Evolutionary conservation across 2,888 invertebrate species (phyloP).

Genomic region (Cremastinae sp.): DNA sequence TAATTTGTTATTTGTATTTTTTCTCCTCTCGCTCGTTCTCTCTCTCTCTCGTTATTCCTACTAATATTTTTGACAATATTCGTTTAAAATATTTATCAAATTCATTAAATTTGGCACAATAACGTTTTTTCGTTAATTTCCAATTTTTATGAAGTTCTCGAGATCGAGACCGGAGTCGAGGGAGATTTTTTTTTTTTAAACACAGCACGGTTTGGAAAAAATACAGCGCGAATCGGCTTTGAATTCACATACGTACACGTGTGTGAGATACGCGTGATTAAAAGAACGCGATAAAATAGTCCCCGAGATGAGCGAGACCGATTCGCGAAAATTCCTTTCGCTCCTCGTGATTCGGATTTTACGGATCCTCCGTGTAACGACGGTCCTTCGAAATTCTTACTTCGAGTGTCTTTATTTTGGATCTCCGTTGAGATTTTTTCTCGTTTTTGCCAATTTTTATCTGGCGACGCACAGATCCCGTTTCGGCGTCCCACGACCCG

Average conservation of each 20-base stretch:
- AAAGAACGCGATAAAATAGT: neutral
- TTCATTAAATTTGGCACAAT: too few relatives aligned
- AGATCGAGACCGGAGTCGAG: neutral
- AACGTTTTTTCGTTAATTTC: too few relatives aligned
- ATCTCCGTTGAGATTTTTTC: conserved; percentile 38
- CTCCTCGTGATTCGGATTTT: conserved; percentile 8
- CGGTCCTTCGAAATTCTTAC: neutral
- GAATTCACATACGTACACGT: conserved; percentile 6
- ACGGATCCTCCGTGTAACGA: neutral
- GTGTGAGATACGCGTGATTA: conserved; percentile 6
- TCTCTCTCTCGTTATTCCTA: conserved; percentile 4
- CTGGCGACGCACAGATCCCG: conserved; percentile 63
- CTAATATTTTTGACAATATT: too few relatives aligned
- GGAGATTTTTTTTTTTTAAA: neutral
- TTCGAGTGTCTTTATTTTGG: conserved; percentile 25
- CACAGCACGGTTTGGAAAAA: conserved; percentile 37
- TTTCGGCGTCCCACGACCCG: conserved; percentile 72
- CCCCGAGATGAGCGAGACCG: too few relatives aligned
- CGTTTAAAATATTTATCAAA: too few relatives aligned
- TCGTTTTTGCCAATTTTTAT: conserved; percentile 41
- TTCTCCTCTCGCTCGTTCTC: too few relatives aligned
- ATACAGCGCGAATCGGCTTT: conserved; percentile 9
- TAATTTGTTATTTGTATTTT: neutral
- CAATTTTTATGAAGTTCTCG: neutral
- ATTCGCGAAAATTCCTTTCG: conserved; percentile 9